These are phyloP conservation scores for Spea bombifrons DNA, from an alignment of 2,113 vertebrate species.

Conservation along the genomic window DNA sequence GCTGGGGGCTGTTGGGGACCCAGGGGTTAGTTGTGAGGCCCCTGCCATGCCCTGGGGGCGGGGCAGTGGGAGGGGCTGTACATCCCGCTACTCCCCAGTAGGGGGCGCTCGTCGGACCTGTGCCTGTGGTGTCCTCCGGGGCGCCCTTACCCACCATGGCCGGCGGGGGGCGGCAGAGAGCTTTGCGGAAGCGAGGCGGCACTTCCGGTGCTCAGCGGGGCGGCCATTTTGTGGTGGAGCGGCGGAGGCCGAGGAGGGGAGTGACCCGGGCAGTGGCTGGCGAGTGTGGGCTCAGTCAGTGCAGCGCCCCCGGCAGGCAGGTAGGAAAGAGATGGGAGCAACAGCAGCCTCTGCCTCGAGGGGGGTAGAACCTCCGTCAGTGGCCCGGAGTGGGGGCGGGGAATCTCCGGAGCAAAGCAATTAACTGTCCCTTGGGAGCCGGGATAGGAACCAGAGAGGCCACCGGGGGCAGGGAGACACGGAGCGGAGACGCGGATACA, in stretches of 20 bases:
- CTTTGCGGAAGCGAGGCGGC: slow-evolving; percentile 56
- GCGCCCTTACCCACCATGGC: not conserved
- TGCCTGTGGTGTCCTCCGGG: not conserved
- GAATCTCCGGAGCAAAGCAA: not conserved
- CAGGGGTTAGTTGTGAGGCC: not conserved
- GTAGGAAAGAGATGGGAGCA: too few species aligned
- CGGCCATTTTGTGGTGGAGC: slow-evolving; percentile 68
- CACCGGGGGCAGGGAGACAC: too few species aligned
- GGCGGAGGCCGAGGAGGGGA: slow-evolving; percentile 58
- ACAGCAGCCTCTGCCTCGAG: not conserved
- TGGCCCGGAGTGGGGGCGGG: slow-evolving; percentile 18
- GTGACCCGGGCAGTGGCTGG: slow-evolving; percentile 39
- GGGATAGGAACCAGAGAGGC: not conserved
- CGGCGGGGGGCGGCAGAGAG: slow-evolving; percentile 1
- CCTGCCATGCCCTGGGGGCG: not conserved
- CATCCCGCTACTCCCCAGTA: not conserved
- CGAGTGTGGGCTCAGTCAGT: slow-evolving; percentile 31
- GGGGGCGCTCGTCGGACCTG: not conserved
- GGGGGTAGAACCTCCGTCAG: slow-evolving; percentile 27
- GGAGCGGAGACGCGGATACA: too few species aligned
- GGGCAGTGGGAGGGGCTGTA: not conserved
- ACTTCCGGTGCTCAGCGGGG: slow-evolving; percentile 65
- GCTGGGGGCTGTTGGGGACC: too few species aligned
- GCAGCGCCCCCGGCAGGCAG: slow-evolving; percentile 55
- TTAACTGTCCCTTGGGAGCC: not conserved